These are phyloP conservation scores for Molanna angustata DNA, from an alignment of 2,888 invertebrate genomes.

Conservation along the genomic window DNA sequence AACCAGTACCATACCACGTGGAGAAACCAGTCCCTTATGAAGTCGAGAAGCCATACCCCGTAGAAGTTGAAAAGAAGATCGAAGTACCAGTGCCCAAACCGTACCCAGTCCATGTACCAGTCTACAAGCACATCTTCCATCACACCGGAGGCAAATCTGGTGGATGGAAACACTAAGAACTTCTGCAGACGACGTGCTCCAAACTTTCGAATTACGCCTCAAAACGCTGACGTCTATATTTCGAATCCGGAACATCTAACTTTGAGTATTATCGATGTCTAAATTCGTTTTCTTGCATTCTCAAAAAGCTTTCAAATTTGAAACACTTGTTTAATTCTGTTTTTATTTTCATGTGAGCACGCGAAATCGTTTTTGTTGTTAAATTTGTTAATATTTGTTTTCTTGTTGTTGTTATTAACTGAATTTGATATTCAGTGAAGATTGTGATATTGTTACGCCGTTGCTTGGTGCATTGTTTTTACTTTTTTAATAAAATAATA, in stretches of 20 bases:
- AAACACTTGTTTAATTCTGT: too few species aligned
- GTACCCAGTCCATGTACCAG: slow-evolving; percentile 70
- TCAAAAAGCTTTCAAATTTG: too few species aligned
- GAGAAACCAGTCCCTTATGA: slow-evolving; percentile 70
- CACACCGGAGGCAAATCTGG: slow-evolving; percentile 43
- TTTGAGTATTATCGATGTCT: too few species aligned
- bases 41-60: slow-evolving; percentile 72
- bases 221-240: too few species aligned
- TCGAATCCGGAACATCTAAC: too few species aligned
- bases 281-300: too few species aligned
- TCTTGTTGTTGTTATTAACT: too few species aligned
- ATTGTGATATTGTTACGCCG: slow-evolving; percentile 24
- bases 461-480: slow-evolving; percentile 19
- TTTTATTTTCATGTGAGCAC: too few species aligned
- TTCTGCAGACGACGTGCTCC: too few species aligned
- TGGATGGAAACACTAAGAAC: slow-evolving; percentile 48
- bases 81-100: slow-evolving; percentile 69
- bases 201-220: too few species aligned
- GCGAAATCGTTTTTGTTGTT: slow-evolving; percentile 1
- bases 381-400: slow-evolving; percentile 15
- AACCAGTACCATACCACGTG: slow-evolving; percentile 70
- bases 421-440: slow-evolving; percentile 13
- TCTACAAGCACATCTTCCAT: slow-evolving; percentile 73
- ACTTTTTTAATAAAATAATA: slow-evolving; percentile 25
- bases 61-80: slow-evolving; percentile 71